These are phyloP conservation scores for Torymus tubicola DNA, from an alignment of 2,888 invertebrate species.

Conservation along the genomic window DNA sequence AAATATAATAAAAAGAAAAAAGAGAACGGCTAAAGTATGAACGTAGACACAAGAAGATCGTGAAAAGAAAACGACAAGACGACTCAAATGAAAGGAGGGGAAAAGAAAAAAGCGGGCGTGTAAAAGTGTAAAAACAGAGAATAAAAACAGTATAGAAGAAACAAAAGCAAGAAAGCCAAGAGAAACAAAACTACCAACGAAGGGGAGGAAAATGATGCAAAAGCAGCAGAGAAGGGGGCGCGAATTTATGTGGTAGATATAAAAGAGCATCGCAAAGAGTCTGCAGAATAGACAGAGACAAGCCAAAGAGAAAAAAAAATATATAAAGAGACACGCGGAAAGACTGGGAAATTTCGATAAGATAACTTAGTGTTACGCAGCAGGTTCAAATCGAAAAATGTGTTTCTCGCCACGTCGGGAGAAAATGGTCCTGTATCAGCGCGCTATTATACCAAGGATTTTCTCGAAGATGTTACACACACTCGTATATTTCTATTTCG, in stretches of 20 bases:
- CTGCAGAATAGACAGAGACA: constrained; percentile 2
- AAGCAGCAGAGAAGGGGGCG: neutral
- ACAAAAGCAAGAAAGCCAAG: neutral
- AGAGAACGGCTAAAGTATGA: constrained; percentile 34
- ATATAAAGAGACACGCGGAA: neutral
- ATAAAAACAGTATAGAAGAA: constrained; percentile 3
- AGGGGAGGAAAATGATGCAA: neutral
- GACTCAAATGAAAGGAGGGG: constrained; percentile 11
- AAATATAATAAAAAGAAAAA: neutral
- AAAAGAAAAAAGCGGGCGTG: constrained; percentile 1
- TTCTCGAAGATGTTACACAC: constrained; percentile 15
- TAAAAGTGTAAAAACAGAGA: constrained; percentile 1
- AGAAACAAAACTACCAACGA: neutral
- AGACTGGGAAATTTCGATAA: constrained; percentile 28
- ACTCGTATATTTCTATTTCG: constrained; percentile 28
- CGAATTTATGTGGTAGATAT: constrained; percentile 26
- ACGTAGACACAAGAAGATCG: constrained; percentile 32
- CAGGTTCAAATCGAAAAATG: constrained; percentile 35
- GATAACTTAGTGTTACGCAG: constrained; percentile 35
- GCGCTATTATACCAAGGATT: constrained; percentile 26
- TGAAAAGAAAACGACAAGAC: constrained; percentile 22
- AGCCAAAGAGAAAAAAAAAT: neutral
- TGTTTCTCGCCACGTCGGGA: constrained; percentile 9
- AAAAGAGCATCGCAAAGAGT: neutral
- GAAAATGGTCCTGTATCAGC: constrained; percentile 16